These are phyloP conservation scores for Gymnarchus niloticus DNA, from an alignment of 2,113 vertebrate species.

Conservation along the genomic window DNA sequence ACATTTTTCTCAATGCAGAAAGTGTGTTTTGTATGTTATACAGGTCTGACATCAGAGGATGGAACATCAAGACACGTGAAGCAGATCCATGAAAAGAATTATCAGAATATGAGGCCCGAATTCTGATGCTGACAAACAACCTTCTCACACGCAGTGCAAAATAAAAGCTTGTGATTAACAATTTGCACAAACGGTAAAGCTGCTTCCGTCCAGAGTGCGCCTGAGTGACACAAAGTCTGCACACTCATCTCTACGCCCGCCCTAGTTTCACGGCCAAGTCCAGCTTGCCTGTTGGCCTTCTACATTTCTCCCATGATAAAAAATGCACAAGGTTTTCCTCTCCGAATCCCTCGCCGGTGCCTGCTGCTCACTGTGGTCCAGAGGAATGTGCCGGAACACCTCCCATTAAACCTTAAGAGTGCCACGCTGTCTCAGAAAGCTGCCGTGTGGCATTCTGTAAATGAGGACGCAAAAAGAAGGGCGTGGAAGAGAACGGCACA, in stretches of 20 bases:
- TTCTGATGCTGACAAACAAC: not conserved
- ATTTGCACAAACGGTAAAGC: not conserved
- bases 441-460: slow-evolving; percentile 30
- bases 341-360: slow-evolving; percentile 16
- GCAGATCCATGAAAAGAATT: slow-evolving; percentile 7
- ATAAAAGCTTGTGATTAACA: not conserved
- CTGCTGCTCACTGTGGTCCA: not conserved
- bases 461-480: not conserved
- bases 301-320: slow-evolving; percentile 18
- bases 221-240: not conserved
- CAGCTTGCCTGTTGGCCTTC: not conserved
- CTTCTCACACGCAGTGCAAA: not conserved
- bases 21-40: slow-evolving; percentile 17
- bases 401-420: slow-evolving; percentile 37
- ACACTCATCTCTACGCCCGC: not conserved
- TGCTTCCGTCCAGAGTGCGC: not conserved
- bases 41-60: not conserved
- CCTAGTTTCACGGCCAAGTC: too few species aligned
- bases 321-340: slow-evolving; percentile 15
- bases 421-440: slow-evolving; percentile 6
- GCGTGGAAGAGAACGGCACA: not conserved
- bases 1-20: slow-evolving; percentile 33
- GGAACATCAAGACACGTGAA: not conserved
- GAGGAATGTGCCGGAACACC: slow-evolving; percentile 21
- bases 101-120: not conserved